phyloP scores from a whole-genome alignment of 2,113 vertebrate species.

The Synchiropus splendidus region DNA sequence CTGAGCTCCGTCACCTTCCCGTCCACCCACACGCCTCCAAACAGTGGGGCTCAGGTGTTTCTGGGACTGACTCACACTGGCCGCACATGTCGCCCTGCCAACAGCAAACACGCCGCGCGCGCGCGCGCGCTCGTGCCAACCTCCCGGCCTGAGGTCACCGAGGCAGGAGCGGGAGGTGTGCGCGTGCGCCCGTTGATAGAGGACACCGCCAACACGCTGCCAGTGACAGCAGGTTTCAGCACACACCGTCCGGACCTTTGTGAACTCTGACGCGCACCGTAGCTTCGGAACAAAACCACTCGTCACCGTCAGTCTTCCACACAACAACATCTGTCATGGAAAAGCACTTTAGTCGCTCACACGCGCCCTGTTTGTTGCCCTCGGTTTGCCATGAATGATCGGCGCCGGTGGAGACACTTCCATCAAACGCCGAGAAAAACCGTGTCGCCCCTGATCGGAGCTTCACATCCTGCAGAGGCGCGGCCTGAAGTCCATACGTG shows the following conservation, averaged over 20 bases:
- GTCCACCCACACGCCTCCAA: no score
- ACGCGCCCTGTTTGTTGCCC: no score
- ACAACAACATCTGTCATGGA: constrained; percentile 23
- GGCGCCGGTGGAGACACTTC: no score
- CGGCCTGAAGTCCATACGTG: no score
- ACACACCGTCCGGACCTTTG: constrained; percentile 41
- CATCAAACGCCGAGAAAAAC: no score
- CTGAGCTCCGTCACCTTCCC: no score
- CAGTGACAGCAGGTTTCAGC: constrained; percentile 53
- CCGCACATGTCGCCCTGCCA: constrained; percentile 28
- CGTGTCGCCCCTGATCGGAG: no score
- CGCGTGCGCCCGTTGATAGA: constrained; percentile 6
- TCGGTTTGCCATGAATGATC: no score
- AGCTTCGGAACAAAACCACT: constrained; percentile 45
- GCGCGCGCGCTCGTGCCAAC: constrained; percentile 33
- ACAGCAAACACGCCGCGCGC: constrained; percentile 15
- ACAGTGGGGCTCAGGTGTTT: constrained; percentile 50
- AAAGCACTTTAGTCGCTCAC: constrained; percentile 19
- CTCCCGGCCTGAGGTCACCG: constrained; percentile 40
- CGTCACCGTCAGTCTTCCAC: constrained; percentile 34
- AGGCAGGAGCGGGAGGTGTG: constrained; percentile 12
- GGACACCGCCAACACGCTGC: constrained; percentile 45
- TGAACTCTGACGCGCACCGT: constrained; percentile 26
- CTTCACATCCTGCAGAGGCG: no score
- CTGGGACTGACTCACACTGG: constrained; percentile 40